phyloP scores from a whole-genome alignment of 2,113 vertebrate genomes.

The Phyllostomus hastatus region DNA sequence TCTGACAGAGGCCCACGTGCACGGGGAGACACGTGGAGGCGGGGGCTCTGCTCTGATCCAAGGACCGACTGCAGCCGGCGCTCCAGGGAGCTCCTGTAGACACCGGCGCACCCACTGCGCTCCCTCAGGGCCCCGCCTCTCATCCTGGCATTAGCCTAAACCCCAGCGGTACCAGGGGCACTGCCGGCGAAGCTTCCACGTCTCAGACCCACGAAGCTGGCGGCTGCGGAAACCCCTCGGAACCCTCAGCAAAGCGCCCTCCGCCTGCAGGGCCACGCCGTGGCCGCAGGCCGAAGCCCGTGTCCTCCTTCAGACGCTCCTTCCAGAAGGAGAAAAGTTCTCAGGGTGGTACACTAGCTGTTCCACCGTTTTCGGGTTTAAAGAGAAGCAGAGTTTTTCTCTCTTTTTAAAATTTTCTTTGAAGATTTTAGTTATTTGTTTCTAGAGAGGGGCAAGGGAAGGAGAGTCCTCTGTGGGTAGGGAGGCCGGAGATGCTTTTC shows the following conservation, averaged over 20 bases:
- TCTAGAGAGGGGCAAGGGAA: too few relatives aligned
- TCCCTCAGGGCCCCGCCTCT: background rate
- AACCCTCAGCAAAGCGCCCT: background rate
- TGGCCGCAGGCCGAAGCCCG: background rate
- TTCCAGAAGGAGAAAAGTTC: background rate
- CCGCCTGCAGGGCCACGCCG: background rate
- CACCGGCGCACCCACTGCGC: background rate
- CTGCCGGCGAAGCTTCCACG: conserved; percentile 28
- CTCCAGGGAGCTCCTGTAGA: background rate
- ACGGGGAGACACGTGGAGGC: background rate
- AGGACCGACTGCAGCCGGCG: background rate
- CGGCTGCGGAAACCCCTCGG: conserved; percentile 4
- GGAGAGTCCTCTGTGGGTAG: background rate
- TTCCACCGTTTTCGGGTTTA: background rate
- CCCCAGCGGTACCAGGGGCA: conserved; percentile 22
- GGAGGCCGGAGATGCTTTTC: background rate
- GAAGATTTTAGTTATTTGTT: too few relatives aligned
- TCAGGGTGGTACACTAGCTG: background rate
- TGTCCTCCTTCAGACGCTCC: background rate
- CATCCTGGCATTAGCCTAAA: conserved; percentile 45
- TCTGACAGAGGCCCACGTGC: background rate
- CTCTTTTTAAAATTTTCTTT: background rate
- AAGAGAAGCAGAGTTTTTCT: background rate
- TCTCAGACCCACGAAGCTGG: conserved; percentile 12
- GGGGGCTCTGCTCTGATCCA: too few relatives aligned